Percentiles rank a stretch among this genome's conserved stretches.
These are phyloP conservation scores for Craniophora ligustri DNA, from an alignment of 2,888 invertebrate species.

Conservation along the genomic window DNA sequence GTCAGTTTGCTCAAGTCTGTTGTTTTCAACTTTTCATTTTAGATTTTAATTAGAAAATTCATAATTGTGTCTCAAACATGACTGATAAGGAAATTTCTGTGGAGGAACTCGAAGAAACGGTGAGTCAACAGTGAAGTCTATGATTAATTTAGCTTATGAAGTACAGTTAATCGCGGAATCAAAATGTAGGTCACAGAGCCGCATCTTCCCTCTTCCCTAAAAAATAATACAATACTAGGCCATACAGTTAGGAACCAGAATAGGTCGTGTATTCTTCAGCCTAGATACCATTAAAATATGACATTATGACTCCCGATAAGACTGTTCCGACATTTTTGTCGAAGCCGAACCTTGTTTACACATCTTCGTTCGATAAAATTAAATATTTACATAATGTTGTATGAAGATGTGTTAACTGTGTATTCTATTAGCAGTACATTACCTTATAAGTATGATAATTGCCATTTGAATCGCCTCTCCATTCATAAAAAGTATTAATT, in stretches of 20 bases:
- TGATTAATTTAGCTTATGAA: constrained; percentile 23
- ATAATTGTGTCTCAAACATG: constrained; percentile 66
- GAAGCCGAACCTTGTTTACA: constrained; percentile 46
- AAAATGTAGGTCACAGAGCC: constrained; percentile 75
- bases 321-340: neutral
- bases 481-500: constrained; percentile 26
- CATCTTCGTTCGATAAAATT: constrained; percentile 16
- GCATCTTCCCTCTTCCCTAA: constrained; percentile 62
- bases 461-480: neutral
- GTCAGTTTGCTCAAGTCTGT: constrained; percentile 57
- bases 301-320: neutral
- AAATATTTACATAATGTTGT: constrained; percentile 39
- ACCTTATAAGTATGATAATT: neutral
- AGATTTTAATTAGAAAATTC: constrained; percentile 60
- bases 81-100: constrained; percentile 80
- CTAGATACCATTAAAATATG: neutral
- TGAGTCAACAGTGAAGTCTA: constrained; percentile 60
- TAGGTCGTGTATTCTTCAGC: neutral
- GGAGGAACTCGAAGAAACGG: constrained; percentile 82
- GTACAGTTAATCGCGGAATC: constrained; percentile 40
- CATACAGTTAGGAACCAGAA: constrained; percentile 26
- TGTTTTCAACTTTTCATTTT: constrained; percentile 63
- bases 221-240: constrained; percentile 56
- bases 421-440: constrained; percentile 2
- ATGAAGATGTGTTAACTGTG: constrained; percentile 1